These are phyloP conservation scores for Alectura lathami DNA, from an alignment of 2,113 vertebrate species.

Conservation along the genomic window DNA sequence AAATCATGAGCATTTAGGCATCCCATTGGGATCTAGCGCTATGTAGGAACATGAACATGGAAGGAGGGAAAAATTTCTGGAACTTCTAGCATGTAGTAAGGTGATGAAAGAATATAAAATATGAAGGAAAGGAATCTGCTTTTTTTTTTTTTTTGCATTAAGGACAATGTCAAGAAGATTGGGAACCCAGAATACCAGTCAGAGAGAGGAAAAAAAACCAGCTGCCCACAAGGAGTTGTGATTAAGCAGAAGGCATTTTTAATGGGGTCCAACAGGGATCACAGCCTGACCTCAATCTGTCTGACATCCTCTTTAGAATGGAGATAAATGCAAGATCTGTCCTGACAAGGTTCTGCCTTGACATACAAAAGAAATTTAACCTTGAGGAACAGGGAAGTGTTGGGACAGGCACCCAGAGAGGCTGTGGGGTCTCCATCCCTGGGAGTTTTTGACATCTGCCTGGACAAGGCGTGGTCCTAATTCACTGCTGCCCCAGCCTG, in stretches of 20 bases:
- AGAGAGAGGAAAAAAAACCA: not conserved
- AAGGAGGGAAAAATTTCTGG: not conserved
- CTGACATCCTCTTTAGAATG: not conserved
- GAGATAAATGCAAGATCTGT: not conserved
- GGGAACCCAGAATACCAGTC: not conserved
- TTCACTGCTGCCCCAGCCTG: not conserved
- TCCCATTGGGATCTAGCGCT: not conserved
- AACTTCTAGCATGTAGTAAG: not conserved
- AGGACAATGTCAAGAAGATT: not conserved
- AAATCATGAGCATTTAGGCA: not conserved
- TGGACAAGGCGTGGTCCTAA: not conserved
- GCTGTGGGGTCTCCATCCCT: not conserved
- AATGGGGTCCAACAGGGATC: not conserved
- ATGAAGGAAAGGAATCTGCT: not conserved
- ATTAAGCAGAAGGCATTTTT: not conserved
- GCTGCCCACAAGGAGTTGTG: not conserved
- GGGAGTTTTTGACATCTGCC: not conserved
- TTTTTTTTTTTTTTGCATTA: not conserved
- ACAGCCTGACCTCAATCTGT: not conserved
- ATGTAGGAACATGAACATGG: not conserved
- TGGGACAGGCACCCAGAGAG: not conserved
- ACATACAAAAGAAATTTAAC: not conserved
- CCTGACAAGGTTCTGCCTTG: not conserved
- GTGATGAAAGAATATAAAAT: not conserved
- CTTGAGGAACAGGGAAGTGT: not conserved